Base-by-base conservation (phyloP, 1,140 invertebrate species). In the Pararge aegeria region DNA sequence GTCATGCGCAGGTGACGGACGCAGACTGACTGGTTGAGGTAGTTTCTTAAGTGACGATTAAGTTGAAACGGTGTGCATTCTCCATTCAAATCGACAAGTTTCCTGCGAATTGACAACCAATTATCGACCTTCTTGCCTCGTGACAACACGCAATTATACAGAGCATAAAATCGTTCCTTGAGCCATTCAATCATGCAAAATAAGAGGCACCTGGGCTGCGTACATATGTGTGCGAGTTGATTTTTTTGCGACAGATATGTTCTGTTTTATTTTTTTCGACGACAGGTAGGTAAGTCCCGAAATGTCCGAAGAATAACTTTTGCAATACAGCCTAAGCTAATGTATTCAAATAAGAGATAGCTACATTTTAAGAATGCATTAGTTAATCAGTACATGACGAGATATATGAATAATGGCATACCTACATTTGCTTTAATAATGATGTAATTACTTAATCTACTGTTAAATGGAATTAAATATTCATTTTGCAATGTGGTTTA, bases 151-250 rank as follows among this genome's bases (percentile, higher is more conserved):
- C 16, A 70, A 44, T 61, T 69, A 53, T 13, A 16, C 30, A 24
- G 38, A 58, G 16, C 24, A 24, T 2, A 19, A 34, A 27, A 51
- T 60, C 64, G 68, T 58, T 38, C 37, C 38, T 74, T 79, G 70
- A 13, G 59, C 12, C 64, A 10, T 74, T 80, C 66, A 64, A 34
- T 24, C 46, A 54, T 34, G 51, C 10, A 49, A 38, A 44, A 51
- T 60, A 59, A 73, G 69, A 79, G 75, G 77, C 75, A 86, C 80
- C 81, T 87, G 73, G 76, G 70, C 85, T 73, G 79, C 83, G 83
- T 88, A 87, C 81, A 81, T 73, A 83, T 87, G 81, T 76, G 80
- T 80, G 76, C 71, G 83, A 85, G 83, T 80, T 74, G 53, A 74
- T 55, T 86, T 87, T 83, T 87, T 86, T 86, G 78, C 80, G 66